These are phyloP conservation scores for Lanius ludovicianus DNA, from an alignment of 2,113 vertebrate genomes.

Conservation along the genomic window DNA sequence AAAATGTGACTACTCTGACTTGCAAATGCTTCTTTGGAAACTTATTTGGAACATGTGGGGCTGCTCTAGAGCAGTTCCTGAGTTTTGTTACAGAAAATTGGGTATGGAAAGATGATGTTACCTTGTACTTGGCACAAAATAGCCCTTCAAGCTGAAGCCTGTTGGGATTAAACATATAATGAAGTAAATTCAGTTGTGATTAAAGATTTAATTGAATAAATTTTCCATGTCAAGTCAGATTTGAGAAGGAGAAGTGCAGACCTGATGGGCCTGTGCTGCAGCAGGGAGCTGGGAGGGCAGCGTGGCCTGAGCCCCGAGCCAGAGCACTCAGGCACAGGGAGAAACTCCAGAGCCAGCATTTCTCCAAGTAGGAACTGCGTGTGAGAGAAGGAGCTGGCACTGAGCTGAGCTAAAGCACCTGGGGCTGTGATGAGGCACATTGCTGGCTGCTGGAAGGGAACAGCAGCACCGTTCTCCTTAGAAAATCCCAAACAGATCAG, in stretches of 20 bases:
- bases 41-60: neutral
- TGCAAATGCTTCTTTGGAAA: conserved; percentile 13
- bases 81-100: neutral
- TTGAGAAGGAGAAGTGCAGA: neutral
- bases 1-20: conserved; percentile 83
- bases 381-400: no score
- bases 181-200: neutral
- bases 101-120: neutral
- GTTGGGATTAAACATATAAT: neutral
- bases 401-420: neutral
- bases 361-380: accelerated
- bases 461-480: accelerated
- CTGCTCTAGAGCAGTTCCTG: neutral
- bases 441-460: accelerated
- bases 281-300: neutral
- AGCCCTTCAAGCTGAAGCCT: neutral
- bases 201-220: neutral
- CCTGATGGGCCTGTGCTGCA: neutral
- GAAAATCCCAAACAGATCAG: accelerated
- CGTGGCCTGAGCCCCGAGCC: neutral
- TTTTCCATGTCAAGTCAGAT: neutral
- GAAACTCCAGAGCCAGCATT: neutral
- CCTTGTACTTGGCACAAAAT: neutral
- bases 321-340: neutral
- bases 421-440: accelerated